A percentile compares a stretch with the other conserved stretches of the same genome.
phyloP scores from a whole-genome alignment of 2,113 vertebrate genomes.

The Mirounga angustirostris region DNA sequence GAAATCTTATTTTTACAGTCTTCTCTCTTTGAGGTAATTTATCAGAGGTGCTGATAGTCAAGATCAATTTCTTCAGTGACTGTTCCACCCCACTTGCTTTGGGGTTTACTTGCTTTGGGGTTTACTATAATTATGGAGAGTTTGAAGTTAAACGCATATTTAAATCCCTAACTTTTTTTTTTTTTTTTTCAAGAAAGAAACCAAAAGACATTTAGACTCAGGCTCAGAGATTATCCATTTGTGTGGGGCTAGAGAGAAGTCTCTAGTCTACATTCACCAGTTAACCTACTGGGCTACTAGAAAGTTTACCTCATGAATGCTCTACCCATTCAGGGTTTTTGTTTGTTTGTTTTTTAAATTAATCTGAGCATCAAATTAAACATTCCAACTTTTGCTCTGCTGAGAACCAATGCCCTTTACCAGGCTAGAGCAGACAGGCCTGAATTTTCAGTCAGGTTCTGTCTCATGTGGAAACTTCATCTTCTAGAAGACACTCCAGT shows the following conservation, averaged over 20 bases:
- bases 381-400: not conserved
- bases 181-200: not conserved
- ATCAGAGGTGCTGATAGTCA: not conserved
- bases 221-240: not conserved
- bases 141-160: not conserved
- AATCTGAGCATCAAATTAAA: not conserved
- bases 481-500: not conserved
- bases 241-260: not conserved
- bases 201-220: not conserved
- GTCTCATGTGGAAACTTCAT: not conserved
- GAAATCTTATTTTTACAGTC: conserved; percentile 6
- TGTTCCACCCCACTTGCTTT: not conserved
- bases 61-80: not conserved
- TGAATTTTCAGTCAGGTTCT: not conserved
- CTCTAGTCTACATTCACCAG: not conserved
- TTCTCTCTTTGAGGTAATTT: not conserved
- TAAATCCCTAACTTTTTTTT: not conserved
- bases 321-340: not conserved
- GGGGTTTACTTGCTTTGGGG: not conserved
- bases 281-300: not conserved
- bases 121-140: not conserved
- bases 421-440: not conserved
- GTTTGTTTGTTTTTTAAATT: not conserved
- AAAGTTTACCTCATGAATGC: not conserved
- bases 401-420: not conserved